These are phyloP conservation scores for Fulmarus glacialis DNA, from an alignment of 2,113 vertebrate species.

Conservation along the genomic window DNA sequence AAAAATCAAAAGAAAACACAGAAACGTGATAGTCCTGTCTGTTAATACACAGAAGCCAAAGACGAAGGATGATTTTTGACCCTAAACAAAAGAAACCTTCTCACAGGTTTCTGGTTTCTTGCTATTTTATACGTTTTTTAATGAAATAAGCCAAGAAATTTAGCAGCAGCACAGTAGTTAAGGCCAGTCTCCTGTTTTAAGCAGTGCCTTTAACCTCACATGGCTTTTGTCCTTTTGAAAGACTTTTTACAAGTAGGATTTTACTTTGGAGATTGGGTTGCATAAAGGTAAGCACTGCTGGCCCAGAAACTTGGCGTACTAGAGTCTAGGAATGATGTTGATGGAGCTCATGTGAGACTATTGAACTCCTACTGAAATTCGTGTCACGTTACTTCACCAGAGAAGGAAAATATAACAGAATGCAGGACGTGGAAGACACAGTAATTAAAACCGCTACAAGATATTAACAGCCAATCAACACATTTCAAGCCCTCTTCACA, in stretches of 20 bases:
- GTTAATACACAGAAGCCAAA: background rate
- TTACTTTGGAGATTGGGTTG: background rate
- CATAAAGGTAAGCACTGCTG: background rate
- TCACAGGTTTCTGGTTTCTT: background rate
- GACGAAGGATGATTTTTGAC: background rate
- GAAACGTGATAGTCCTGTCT: fast-evolving
- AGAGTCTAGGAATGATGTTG: background rate
- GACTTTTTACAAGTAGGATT: background rate
- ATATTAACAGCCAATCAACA: background rate
- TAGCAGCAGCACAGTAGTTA: background rate
- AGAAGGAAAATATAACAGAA: background rate
- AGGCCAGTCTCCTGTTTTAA: background rate
- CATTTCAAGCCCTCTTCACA: background rate
- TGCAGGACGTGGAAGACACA: background rate
- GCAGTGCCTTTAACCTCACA: background rate
- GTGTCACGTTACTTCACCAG: background rate
- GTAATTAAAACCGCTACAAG: background rate
- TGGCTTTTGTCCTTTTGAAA: background rate
- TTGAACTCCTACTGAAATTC: background rate
- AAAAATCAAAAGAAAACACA: background rate
- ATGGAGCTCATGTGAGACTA: background rate
- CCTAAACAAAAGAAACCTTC: background rate
- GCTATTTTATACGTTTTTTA: background rate
- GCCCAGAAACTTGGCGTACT: background rate
- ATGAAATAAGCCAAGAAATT: background rate